Evolutionary conservation across 2,888 invertebrate species (phyloP).

Genomic region (Caenorhabditis sulstoni): DNA sequence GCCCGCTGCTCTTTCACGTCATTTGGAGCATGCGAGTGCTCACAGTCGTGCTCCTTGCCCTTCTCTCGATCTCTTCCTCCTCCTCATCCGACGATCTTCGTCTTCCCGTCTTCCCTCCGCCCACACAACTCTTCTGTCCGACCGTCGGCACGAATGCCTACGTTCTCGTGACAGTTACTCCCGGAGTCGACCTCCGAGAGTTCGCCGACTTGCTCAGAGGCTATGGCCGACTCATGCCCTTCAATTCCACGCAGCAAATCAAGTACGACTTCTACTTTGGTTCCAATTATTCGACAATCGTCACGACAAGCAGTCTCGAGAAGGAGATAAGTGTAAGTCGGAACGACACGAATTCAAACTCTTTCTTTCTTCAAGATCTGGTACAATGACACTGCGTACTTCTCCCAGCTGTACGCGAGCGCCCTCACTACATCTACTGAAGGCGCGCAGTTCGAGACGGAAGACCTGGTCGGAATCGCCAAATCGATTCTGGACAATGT

Average conservation of each 20-base stretch:
- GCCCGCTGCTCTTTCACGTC: background rate
- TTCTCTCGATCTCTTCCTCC: background rate
- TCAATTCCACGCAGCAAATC: slow-evolving; percentile 34
- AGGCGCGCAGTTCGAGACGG: slow-evolving; percentile 14
- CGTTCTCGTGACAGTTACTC: slow-evolving; percentile 61
- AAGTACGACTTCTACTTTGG: slow-evolving; percentile 60
- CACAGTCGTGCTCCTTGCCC: slow-evolving; percentile 26
- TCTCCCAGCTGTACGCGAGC: slow-evolving; percentile 19
- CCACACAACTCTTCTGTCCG: slow-evolving; percentile 58
- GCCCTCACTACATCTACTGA: slow-evolving; percentile 3
- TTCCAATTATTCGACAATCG: slow-evolving; percentile 45
- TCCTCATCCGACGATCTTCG: no score
- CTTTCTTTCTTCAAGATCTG: slow-evolving; percentile 23
- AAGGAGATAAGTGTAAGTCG: slow-evolving; percentile 43
- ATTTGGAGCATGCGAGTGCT: slow-evolving; percentile 48
- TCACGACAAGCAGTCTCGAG: slow-evolving; percentile 32
- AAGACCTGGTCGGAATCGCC: slow-evolving; percentile 30
- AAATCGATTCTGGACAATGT: slow-evolving; percentile 45
- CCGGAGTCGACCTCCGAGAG: slow-evolving; percentile 31
- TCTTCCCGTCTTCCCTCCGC: slow-evolving; percentile 27
- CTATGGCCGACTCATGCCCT: slow-evolving; percentile 58
- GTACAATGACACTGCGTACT: slow-evolving; percentile 42
- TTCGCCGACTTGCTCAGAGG: slow-evolving; percentile 52
- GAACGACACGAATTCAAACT: background rate
- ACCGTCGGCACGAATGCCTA: slow-evolving; percentile 65